Evolutionary conservation across 2,113 vertebrate species (phyloP).

Genomic region (Callocephalon fimbriatum): DNA sequence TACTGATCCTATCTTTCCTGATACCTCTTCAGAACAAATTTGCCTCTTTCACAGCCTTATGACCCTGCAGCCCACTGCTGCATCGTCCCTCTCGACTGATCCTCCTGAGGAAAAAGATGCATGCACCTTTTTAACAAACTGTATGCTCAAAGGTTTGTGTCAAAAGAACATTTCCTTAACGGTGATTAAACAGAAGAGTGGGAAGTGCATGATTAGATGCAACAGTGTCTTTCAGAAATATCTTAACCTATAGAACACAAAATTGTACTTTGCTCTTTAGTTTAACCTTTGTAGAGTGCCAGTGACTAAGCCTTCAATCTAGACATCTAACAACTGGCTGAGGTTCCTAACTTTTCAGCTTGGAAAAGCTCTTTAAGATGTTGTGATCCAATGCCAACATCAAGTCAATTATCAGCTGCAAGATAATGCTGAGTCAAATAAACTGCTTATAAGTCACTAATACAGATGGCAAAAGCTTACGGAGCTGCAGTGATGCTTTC

Average conservation of each 20-base stretch:
- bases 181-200: neutral
- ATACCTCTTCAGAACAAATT: neutral
- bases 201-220: neutral
- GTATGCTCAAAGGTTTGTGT: neutral
- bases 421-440: constrained; percentile 18
- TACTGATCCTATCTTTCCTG: neutral
- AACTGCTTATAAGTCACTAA: constrained; percentile 11
- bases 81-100: neutral
- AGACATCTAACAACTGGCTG: neutral
- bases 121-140: neutral
- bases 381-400: neutral
- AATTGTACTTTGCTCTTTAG: neutral
- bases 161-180: neutral
- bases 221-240: neutral
- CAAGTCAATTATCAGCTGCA: neutral
- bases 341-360: neutral
- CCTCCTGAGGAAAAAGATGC: neutral
- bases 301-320: neutral
- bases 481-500: neutral
- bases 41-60: neutral
- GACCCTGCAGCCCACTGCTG: rapidly evolving
- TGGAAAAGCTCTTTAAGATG: neutral
- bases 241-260: neutral
- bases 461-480: neutral
- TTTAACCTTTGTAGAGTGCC: neutral